Percentiles rank a stretch among this genome's conserved stretches.
Evolutionary conservation across 64 coral and sea anemone genomes (phyloP).

Genomic region (Hydrozoanthus tunicans): DNA sequence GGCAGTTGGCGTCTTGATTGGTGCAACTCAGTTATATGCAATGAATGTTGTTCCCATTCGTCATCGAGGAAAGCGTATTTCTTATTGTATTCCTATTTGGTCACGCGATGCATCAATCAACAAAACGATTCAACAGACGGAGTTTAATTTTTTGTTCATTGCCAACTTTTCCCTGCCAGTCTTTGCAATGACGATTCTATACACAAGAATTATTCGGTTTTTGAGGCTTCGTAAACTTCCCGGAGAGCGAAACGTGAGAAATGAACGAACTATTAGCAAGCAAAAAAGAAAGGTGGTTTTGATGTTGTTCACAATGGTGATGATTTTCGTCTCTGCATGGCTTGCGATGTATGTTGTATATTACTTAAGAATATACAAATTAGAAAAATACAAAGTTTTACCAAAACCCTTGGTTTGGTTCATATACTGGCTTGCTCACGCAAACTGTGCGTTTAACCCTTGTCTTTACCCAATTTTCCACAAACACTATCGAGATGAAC

Average conservation of each 20-base stretch:
- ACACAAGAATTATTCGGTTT: slow-evolving; percentile 28
- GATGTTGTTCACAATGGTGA: slow-evolving; percentile 31
- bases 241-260: neutral
- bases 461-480: slow-evolving; percentile 59
- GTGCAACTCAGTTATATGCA: slow-evolving; percentile 1
- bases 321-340: slow-evolving; percentile 49
- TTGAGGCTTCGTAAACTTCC: slow-evolving; percentile 13
- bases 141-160: neutral
- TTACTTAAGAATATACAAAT: neutral
- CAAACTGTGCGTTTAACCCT: slow-evolving; percentile 62
- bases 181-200: neutral
- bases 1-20: neutral
- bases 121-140: neutral
- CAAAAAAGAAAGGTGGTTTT: slow-evolving; percentile 40
- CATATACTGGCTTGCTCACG: slow-evolving; percentile 53
- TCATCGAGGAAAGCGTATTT: neutral
- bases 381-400: slow-evolving; percentile 21
- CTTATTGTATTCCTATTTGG: neutral
- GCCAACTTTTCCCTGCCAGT: neutral
- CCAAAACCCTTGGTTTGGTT: neutral
- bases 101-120: neutral
- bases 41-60: neutral
- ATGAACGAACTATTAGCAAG: slow-evolving; percentile 12
- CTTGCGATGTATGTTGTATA: slow-evolving; percentile 42
- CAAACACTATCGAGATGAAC: slow-evolving; percentile 26